Conservation (phyloP, 1,140 invertebrate species). For the Drosophila funebris region DNA sequence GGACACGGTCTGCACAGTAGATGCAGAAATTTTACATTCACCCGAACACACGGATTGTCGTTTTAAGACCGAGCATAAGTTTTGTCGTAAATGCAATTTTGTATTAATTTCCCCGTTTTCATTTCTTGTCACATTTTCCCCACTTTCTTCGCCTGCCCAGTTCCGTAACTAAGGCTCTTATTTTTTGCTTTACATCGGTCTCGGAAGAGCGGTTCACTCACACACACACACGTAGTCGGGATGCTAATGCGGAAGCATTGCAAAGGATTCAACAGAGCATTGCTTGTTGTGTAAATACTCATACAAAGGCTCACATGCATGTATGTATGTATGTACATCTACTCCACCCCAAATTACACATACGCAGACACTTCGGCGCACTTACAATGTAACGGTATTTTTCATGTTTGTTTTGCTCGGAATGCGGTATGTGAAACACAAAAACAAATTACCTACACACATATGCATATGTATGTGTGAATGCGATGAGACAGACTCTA, state of each 20-base stretch:
- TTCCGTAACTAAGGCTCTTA: slow-evolving; percentile 9
- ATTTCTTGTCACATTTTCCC: slow-evolving; percentile 5
- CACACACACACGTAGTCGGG: neutral
- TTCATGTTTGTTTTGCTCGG: slow-evolving; percentile 49
- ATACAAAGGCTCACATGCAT: neutral
- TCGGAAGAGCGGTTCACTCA: neutral
- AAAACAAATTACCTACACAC: slow-evolving; percentile 9
- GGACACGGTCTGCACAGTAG: neutral
- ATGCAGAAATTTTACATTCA: neutral
- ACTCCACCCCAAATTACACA: slow-evolving; percentile 38
- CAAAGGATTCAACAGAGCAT: slow-evolving; percentile 29
- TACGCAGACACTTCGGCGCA: slow-evolving; percentile 2
- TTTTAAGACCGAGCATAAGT: neutral
- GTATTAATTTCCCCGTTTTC: slow-evolving; percentile 1
- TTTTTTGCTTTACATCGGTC: neutral
- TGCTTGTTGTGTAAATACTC: neutral
- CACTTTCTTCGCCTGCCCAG: neutral
- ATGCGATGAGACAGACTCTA: slow-evolving; percentile 6
- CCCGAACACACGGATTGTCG: neutral
- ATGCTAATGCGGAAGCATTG: slow-evolving; percentile 13
- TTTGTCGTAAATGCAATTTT: slow-evolving; percentile 1
- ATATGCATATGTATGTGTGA: neutral
- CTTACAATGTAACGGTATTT: slow-evolving; percentile 52
- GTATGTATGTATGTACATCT: slow-evolving; percentile 11
- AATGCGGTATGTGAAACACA: slow-evolving; percentile 16